Evolutionary conservation across 2,113 vertebrate genomes (phyloP), one percentile per base, ranked within the genome.

Genomic region (Tympanuchus pallidicinctus): DNA sequence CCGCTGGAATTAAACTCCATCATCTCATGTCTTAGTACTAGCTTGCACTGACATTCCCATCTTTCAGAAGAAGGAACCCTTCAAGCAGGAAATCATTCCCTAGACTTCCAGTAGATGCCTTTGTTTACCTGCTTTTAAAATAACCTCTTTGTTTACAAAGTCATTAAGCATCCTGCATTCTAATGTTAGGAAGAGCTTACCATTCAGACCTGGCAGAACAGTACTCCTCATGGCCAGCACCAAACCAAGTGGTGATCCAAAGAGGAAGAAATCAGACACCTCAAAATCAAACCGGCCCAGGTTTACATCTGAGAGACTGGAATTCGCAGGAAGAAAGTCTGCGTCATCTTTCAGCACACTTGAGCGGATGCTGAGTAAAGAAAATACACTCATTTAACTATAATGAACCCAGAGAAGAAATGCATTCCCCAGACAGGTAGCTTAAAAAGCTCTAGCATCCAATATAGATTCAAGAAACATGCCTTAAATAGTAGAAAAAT

Each of bases 221-320:
- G 98, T 99, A 90, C 98, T 99, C 96, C 99, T 98, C 99, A 99
- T 99, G 95, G 99, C 99, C 96, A 99, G 97, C 90, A 99, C 99
- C 79, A 99, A 97, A 75, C 99, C 99, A 93, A 99, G 97, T 0
- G 99, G 99, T 1, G 99, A 99, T 61, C 99, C 99, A 32, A 99
- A 98, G 89, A 99, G 98, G 97, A 99, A 99, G 97, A 99, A 99
- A 94, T 99, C 98, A 0, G 99, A 99, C 93, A 99, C 99, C 2
- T 99, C 98, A 20, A 99, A 99, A 89, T 99, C 99, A 91, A 99
- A 99, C 36, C 97, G 98, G 38, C 99, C 98, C 22, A 98, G 96
- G 93, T 97, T 99, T 88, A 98, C 95, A 86, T 98, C 95, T 22
- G 96, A 88, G 38, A 98, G 95, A 91, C 96, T 98, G 90, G 97